Conservation (phyloP, 2,797 vertebrate genomes). For the Gymnoscopelus braueri region DNA sequence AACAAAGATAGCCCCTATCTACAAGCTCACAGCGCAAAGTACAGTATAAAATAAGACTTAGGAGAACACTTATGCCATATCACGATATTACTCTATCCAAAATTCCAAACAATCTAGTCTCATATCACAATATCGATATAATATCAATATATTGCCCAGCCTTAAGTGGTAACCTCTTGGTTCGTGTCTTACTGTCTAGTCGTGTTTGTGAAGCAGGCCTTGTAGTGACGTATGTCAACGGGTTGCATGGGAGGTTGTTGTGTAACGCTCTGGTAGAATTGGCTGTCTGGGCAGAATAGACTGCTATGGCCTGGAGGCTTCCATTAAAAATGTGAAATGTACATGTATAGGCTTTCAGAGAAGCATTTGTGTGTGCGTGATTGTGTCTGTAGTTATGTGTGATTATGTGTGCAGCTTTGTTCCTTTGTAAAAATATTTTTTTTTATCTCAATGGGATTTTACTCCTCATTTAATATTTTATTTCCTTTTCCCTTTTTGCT, state of each 20-base stretch:
- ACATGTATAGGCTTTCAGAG: slow-evolving; percentile 24
- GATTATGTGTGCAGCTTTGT: neutral
- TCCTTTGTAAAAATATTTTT: neutral
- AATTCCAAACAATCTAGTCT: too few species aligned
- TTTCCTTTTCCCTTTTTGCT: too few species aligned
- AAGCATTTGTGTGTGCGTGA: slow-evolving; percentile 4
- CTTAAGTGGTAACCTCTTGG: slow-evolving; percentile 9
- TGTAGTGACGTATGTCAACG: slow-evolving; percentile 34
- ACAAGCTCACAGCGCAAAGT: too few species aligned
- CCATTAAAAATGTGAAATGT: slow-evolving; percentile 63
- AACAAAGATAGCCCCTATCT: too few species aligned
- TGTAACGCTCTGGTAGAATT: slow-evolving; percentile 36
- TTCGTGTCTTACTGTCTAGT: slow-evolving; percentile 30
- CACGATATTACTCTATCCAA: too few species aligned
- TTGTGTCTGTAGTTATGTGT: neutral
- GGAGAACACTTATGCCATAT: too few species aligned
- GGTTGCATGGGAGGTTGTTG: slow-evolving; percentile 47
- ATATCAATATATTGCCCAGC: too few species aligned
- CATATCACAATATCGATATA: too few species aligned
- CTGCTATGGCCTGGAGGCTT: slow-evolving; percentile 44
- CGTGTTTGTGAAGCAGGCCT: slow-evolving; percentile 38
- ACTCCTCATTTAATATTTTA: too few species aligned
- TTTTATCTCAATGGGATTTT: too few species aligned
- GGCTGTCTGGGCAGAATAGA: slow-evolving; percentile 20
- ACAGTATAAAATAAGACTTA: too few species aligned